Percentiles rank a stretch among this genome's conserved stretches.
Evolutionary conservation across 1,140 invertebrate species (phyloP).

Genomic region (Drosophila repletoides): DNA sequence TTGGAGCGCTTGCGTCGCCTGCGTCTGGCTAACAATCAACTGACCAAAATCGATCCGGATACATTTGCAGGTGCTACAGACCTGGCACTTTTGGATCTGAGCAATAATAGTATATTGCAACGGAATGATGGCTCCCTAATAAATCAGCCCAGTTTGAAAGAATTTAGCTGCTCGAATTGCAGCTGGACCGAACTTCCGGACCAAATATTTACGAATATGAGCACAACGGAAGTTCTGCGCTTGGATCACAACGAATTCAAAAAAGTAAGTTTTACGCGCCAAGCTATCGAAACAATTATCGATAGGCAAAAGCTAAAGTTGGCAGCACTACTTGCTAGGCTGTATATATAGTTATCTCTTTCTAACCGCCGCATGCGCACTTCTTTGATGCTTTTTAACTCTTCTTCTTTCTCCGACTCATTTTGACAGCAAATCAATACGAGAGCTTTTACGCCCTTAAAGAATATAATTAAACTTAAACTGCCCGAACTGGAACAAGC

Average conservation of each 20-base stretch:
- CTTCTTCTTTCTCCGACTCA: slow-evolving; percentile 25
- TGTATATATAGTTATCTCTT: slow-evolving; percentile 45
- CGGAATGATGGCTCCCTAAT: slow-evolving; percentile 73
- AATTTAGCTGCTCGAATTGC: slow-evolving; percentile 74
- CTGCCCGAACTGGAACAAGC: slow-evolving; percentile 67
- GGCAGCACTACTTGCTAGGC: slow-evolving; percentile 13
- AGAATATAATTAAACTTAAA: slow-evolving; percentile 72
- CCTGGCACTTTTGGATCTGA: slow-evolving; percentile 83
- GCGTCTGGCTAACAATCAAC: slow-evolving; percentile 84
- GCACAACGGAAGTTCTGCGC: slow-evolving; percentile 79
- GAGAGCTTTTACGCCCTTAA: slow-evolving; percentile 72
- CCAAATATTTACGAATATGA: slow-evolving; percentile 82
- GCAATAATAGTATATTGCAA: slow-evolving; percentile 83
- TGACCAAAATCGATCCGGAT: slow-evolving; percentile 83
- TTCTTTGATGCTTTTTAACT: not conserved
- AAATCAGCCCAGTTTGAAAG: slow-evolving; percentile 62
- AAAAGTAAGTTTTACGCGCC: slow-evolving; percentile 59
- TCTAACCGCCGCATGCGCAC: slow-evolving; percentile 33
- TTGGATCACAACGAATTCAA: slow-evolving; percentile 82
- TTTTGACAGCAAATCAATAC: slow-evolving; percentile 81
- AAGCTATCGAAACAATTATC: slow-evolving; percentile 31
- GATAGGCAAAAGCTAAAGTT: slow-evolving; percentile 25
- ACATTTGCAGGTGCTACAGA: slow-evolving; percentile 82
- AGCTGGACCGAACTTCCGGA: slow-evolving; percentile 71
- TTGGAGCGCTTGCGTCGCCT: slow-evolving; percentile 56